Conservation (phyloP, 2,888 invertebrate genomes). For the Buathra laborator region DNA sequence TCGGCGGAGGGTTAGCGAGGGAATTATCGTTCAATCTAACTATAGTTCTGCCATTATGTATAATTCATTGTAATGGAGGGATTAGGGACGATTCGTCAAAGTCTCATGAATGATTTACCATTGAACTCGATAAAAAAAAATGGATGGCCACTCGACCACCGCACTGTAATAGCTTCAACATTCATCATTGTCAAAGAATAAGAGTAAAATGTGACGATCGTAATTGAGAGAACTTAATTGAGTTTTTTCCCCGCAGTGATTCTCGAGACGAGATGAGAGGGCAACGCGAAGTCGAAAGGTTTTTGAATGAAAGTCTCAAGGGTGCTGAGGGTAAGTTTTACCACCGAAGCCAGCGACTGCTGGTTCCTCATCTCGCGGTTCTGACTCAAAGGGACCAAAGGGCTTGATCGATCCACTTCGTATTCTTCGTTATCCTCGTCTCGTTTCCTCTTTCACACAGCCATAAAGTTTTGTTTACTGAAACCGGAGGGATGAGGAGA, state of each 20-base stretch:
- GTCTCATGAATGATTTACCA: background rate
- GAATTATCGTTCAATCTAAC: no score
- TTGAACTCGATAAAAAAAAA: background rate
- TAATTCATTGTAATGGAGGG: no score
- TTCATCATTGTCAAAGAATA: constrained; percentile 11
- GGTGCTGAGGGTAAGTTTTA: constrained; percentile 26
- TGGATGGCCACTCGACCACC: background rate
- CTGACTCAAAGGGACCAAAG: constrained; percentile 66
- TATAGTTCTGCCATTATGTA: no score
- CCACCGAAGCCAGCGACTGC: constrained; percentile 26
- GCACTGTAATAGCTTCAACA: background rate
- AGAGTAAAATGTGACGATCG: constrained; percentile 14
- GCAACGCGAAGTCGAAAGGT: background rate
- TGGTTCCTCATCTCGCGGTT: constrained; percentile 43
- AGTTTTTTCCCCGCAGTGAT: constrained; percentile 20
- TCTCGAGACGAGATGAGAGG: constrained; percentile 32
- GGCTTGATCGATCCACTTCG: constrained; percentile 61
- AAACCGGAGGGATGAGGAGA: constrained; percentile 39
- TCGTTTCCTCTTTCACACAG: constrained; percentile 22
- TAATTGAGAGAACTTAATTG: constrained; percentile 40
- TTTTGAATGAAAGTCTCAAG: constrained; percentile 48
- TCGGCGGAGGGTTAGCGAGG: no score
- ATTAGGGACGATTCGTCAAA: no score
- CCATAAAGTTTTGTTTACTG: constrained; percentile 60
- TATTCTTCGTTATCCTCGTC: constrained; percentile 35